phyloP scores from a whole-genome alignment of 2,888 invertebrate genomes.

The Odontocolon sp. region DNA sequence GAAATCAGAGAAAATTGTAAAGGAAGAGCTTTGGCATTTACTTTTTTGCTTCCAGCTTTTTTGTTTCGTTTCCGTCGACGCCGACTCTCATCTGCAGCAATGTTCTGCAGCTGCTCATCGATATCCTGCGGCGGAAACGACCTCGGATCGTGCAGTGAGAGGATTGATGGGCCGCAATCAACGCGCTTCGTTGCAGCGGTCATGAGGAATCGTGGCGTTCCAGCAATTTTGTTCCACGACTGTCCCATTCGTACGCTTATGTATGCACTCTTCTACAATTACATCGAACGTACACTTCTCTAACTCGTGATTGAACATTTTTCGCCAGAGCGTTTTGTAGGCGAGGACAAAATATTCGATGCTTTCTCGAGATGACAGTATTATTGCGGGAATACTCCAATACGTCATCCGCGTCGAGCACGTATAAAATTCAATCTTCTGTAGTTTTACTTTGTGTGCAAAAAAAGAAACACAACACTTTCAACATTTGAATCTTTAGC shows the following conservation, averaged over 20 bases:
- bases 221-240: conserved; percentile 23
- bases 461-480: too few relatives aligned
- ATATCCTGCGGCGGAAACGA: conserved; percentile 42
- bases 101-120: conserved; percentile 13
- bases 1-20: neutral
- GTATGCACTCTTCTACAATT: conserved; percentile 15
- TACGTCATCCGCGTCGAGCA: too few relatives aligned
- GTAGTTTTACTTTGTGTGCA: too few relatives aligned
- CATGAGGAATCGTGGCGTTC: conserved; percentile 43
- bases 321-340: neutral
- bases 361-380: neutral
- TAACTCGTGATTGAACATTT: conserved; percentile 15
- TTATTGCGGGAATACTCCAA: too few relatives aligned
- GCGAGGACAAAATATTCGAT: neutral
- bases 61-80: neutral
- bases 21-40: neutral
- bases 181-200: conserved; percentile 34
- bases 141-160: conserved; percentile 20
- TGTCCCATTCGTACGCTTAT: neutral
- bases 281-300: conserved; percentile 1
- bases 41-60: neutral
- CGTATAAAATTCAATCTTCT: too few relatives aligned
- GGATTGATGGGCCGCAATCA: conserved; percentile 40
- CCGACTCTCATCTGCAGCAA: conserved; percentile 23
- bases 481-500: too few relatives aligned